Conservation (phyloP, 2,888 invertebrate species). For the Lysandra coridon region DNA sequence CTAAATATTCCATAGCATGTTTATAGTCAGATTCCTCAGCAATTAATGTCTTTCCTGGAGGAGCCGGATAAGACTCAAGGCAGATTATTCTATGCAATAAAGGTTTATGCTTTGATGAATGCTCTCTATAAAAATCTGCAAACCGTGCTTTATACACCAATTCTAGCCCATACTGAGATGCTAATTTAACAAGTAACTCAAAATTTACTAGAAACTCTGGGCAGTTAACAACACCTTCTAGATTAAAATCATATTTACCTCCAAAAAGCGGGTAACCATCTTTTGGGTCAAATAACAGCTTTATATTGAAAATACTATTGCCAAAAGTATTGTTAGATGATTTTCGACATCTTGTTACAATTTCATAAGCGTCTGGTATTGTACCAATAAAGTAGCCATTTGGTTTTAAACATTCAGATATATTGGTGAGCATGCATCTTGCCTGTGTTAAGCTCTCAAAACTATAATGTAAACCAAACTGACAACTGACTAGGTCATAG, state of each 20-base stretch:
- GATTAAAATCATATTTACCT: conserved; percentile 95
- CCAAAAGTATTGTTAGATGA: conserved; percentile 83
- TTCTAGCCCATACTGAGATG: conserved; percentile 85
- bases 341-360: conserved; percentile 87
- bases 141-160: conserved; percentile 86
- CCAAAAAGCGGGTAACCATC: conserved; percentile 92
- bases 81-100: conserved; percentile 89
- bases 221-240: conserved; percentile 98
- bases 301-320: conserved; percentile 88
- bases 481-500: conserved; percentile 96
- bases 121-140: conserved; percentile 87
- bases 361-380: conserved; percentile 95
- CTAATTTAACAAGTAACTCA: conserved; percentile 88
- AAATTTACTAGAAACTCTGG: conserved; percentile 99
- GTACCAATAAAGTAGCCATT: conserved; percentile 99
- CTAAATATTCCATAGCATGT: conserved; percentile 84
- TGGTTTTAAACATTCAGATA: conserved; percentile 91
- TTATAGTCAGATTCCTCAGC: conserved; percentile 85
- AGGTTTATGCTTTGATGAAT: conserved; percentile 64
- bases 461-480: conserved; percentile 99
- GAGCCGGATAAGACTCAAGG: conserved; percentile 90
- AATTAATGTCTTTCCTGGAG: conserved; percentile 74
- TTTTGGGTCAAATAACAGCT: conserved; percentile 84
- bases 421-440: conserved; percentile 95
- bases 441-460: conserved; percentile 95